Evolutionary conservation across 2,888 invertebrate species (phyloP).

Genomic region (Tenthredo amoena): DNA sequence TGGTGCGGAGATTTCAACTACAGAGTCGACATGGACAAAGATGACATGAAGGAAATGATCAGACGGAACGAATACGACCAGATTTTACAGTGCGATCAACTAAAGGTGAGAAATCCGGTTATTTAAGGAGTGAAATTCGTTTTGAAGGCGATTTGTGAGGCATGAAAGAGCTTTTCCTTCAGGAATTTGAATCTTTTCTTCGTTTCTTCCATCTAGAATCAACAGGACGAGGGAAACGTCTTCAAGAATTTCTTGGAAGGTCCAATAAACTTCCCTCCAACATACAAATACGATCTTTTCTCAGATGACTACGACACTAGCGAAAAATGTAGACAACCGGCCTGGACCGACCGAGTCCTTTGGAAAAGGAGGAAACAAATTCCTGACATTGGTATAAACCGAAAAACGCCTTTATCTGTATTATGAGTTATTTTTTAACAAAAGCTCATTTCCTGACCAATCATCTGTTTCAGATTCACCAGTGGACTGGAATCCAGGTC

Average conservation of each 20-base stretch:
- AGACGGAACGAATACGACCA: slow-evolving; percentile 86
- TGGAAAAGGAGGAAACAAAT: slow-evolving; percentile 92
- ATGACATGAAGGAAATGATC: slow-evolving; percentile 93
- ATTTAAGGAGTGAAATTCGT: not conserved
- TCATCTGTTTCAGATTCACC: slow-evolving; percentile 66
- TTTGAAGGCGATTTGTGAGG: not conserved
- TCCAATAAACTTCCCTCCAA: slow-evolving; percentile 94
- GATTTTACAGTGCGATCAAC: slow-evolving; percentile 93
- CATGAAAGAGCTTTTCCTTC: not conserved
- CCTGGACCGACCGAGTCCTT: slow-evolving; percentile 99
- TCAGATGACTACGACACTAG: slow-evolving; percentile 99
- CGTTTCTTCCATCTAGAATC: slow-evolving; percentile 78
- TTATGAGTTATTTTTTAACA: not conserved
- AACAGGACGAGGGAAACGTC: slow-evolving; percentile 89
- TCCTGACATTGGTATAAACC: slow-evolving; percentile 82
- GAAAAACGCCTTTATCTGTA: not conserved
- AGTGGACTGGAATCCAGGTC: slow-evolving; percentile 87
- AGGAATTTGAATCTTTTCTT: not conserved
- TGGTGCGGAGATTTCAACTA: slow-evolving; percentile 99
- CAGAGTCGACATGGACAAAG: slow-evolving; percentile 96
- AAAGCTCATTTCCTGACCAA: not conserved
- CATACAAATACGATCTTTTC: slow-evolving; percentile 99
- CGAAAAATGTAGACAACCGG: slow-evolving; percentile 97
- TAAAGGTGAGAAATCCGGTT: slow-evolving; percentile 79
- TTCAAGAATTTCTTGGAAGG: slow-evolving; percentile 97